Percentiles rank a stretch among this genome's conserved stretches.
These are phyloP conservation scores for Carassius carassius DNA, from an alignment of 2,113 vertebrate species.

Conservation along the genomic window DNA sequence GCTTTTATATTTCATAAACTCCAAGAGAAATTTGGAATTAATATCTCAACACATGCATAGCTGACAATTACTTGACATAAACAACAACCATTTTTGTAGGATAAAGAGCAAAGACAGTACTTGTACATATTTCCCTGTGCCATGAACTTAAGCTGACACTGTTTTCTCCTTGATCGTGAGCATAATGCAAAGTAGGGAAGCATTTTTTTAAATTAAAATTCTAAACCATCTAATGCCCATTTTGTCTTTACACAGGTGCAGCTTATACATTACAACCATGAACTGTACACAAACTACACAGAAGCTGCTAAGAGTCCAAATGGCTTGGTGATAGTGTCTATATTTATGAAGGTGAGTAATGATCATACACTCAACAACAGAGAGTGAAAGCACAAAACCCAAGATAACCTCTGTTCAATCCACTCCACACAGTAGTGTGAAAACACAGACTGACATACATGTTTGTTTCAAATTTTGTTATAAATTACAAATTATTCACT, in stretches of 20 bases:
- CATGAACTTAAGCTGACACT: neutral
- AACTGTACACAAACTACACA: conserved; percentile 95
- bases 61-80: neutral
- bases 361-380: neutral
- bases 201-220: neutral
- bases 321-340: conserved; percentile 96
- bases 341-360: conserved; percentile 98
- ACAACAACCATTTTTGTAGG: neutral
- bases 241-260: conserved; percentile 81
- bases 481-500: too few species aligned
- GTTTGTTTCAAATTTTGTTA: too few species aligned
- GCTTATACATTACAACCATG: conserved; percentile 99
- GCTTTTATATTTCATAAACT: neutral
- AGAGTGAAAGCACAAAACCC: neutral
- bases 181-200: neutral
- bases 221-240: neutral
- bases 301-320: conserved; percentile 98
- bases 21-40: neutral
- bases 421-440: neutral
- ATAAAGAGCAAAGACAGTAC: neutral
- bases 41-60: neutral
- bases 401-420: neutral
- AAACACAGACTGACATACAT: neutral
- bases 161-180: neutral
- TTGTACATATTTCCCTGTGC: neutral